Evolutionary conservation across 2,797 vertebrate genomes (phyloP).

Genomic region (Clarias laeviceps): DNA sequence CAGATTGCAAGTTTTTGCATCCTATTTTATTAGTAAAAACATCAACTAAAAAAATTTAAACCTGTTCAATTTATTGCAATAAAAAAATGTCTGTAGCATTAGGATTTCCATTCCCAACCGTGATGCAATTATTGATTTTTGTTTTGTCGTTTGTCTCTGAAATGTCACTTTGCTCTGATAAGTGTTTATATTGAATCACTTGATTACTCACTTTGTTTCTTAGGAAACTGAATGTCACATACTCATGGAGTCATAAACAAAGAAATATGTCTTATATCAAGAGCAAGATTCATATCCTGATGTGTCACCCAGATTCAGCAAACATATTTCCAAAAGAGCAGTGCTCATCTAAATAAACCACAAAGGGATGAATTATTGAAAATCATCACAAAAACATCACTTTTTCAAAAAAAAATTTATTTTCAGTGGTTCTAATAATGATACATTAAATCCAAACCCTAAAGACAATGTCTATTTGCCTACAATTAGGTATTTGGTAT

Average conservation of each 20-base stretch:
- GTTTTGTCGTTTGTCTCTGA: not conserved
- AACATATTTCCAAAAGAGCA: not conserved
- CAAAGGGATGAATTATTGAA: not conserved
- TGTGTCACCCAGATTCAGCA: not conserved
- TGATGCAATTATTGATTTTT: not conserved
- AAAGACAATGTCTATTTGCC: not conserved
- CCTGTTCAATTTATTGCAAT: not conserved
- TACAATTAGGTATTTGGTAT: not conserved
- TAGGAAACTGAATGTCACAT: constrained; percentile 1
- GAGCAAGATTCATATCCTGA: not conserved
- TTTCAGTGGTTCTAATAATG: not conserved
- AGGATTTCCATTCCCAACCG: not conserved
- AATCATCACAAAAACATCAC: not conserved
- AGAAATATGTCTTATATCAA: not conserved
- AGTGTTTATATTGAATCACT: not conserved
- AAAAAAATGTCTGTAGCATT: not conserved
- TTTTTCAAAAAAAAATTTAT: not conserved
- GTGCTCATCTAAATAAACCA: not conserved
- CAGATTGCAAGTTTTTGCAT: not conserved
- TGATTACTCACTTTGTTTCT: constrained; percentile 1
- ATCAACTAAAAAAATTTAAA: not conserved
- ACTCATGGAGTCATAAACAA: not conserved
- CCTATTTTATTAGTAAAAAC: not conserved
- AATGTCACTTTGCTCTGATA: constrained; percentile 4
- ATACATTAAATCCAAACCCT: not conserved